These are phyloP conservation scores for Perca fluviatilis DNA, from an alignment of 2,113 vertebrate species.

Conservation along the genomic window DNA sequence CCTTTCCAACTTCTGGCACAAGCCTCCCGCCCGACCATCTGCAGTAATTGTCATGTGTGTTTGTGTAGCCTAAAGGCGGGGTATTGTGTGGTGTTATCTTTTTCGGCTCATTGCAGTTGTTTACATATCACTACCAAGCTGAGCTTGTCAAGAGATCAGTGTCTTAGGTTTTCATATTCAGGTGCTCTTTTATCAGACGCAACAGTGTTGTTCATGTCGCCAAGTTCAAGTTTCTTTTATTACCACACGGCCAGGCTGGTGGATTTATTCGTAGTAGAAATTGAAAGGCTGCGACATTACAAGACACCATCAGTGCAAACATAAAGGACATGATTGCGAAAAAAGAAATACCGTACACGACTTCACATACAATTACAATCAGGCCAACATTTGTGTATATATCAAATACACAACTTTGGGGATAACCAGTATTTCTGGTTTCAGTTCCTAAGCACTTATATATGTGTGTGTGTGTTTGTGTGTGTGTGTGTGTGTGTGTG, in stretches of 20 bases:
- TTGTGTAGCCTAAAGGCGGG: not conserved
- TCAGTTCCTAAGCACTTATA: not conserved
- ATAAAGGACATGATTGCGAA: too few relatives aligned
- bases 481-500: too few relatives aligned
- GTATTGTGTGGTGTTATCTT: not conserved
- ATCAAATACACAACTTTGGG: too few relatives aligned
- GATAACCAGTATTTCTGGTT: not conserved
- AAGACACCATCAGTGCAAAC: too few relatives aligned
- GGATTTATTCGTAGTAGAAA: too few relatives aligned
- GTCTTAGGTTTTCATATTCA: not conserved
- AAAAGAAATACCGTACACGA: too few relatives aligned
- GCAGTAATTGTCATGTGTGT: not conserved
- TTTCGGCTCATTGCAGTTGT: constrained; percentile 10
- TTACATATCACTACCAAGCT: constrained; percentile 18
- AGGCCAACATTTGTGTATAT: too few relatives aligned
- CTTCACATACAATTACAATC: too few relatives aligned
- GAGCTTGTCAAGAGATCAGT: not conserved
- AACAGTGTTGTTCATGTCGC: too few relatives aligned
- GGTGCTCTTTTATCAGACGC: not conserved
- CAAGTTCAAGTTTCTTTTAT: too few relatives aligned
- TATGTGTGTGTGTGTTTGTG: not conserved
- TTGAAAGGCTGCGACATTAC: too few relatives aligned
- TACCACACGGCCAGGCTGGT: too few relatives aligned
- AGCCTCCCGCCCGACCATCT: not conserved
- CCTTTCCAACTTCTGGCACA: not conserved